A percentile compares a stretch with the other conserved stretches of the same genome.
Conservation (phyloP, 2,797 vertebrate genomes). For the Arrhamphus sclerolepis region DNA sequence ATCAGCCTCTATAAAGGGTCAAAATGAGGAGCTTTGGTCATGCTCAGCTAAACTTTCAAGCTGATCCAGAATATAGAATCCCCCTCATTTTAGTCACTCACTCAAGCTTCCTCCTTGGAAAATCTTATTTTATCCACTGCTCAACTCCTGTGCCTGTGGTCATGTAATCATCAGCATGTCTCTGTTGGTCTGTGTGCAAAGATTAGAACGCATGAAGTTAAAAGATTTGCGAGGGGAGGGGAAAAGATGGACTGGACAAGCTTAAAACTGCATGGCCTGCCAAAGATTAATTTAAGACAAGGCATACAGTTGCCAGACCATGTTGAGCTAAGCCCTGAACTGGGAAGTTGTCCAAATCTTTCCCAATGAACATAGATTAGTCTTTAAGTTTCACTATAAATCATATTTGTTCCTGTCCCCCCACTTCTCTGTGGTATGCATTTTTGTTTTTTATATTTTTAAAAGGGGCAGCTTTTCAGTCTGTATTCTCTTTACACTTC, state of each 20-base stretch:
- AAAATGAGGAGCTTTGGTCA: conserved; percentile 13
- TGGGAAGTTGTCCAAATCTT: conserved; percentile 45
- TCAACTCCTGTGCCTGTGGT: conserved; percentile 26
- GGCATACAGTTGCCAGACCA: conserved; percentile 30
- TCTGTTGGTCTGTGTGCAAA: conserved; percentile 24
- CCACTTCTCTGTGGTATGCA: conserved; percentile 9
- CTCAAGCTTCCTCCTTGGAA: conserved; percentile 46
- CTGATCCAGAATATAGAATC: conserved; percentile 44
- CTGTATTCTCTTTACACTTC: conserved; percentile 19
- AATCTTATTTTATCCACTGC: conserved; percentile 46
- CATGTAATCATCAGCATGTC: conserved; percentile 49
- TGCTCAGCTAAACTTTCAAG: conserved; percentile 16
- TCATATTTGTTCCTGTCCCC: conserved; percentile 24
- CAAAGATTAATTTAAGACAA: conserved; percentile 44
- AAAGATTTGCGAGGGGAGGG: conserved; percentile 36
- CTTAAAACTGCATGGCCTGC: conserved; percentile 25
- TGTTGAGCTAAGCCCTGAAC: conserved; percentile 32
- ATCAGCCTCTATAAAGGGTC: not conserved
- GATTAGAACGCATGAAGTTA: conserved; percentile 38
- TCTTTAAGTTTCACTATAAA: conserved; percentile 28
- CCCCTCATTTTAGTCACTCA: conserved; percentile 29
- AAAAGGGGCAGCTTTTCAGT: no score
- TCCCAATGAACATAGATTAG: conserved; percentile 37
- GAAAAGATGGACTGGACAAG: conserved; percentile 31
- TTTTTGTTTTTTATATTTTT: no score